A percentile compares a stretch with the other conserved stretches of the same genome.
Evolutionary conservation across 1,140 invertebrate species (phyloP).

Genomic region (Sinonovacula constricta): DNA sequence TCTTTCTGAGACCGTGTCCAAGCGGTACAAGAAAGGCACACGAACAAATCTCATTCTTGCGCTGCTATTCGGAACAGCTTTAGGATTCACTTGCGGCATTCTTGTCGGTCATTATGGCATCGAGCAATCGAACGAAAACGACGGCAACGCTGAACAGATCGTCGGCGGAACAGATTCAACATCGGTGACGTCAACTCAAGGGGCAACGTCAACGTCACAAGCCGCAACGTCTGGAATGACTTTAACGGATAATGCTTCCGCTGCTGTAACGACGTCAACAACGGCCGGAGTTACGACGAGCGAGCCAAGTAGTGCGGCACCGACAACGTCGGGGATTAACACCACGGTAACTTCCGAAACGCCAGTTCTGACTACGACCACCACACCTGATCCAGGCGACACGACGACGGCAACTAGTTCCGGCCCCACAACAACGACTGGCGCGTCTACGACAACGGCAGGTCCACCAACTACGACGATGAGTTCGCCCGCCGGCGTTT

Average conservation of each 20-base stretch:
- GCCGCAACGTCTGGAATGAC: background rate
- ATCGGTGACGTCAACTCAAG: no score
- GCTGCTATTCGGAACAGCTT: background rate
- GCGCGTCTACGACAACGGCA: background rate
- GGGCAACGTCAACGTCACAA: no score
- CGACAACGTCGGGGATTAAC: background rate
- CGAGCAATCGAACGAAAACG: slow-evolving; percentile 4
- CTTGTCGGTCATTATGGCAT: slow-evolving; percentile 35
- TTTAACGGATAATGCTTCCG: no score
- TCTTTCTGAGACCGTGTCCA: no score
- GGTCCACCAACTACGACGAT: no score
- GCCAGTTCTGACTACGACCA: background rate
- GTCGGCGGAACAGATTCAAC: no score
- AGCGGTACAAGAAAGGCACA: no score
- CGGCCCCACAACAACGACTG: background rate
- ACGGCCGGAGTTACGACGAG: background rate
- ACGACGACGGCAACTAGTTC: background rate
- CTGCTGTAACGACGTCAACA: background rate
- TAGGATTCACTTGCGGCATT: slow-evolving; percentile 16
- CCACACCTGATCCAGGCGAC: background rate
- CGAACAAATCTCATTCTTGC: no score
- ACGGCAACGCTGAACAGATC: background rate
- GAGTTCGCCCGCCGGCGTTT: slow-evolving; percentile 1
- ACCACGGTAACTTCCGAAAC: background rate
- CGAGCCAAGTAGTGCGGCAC: background rate